Percentiles rank a stretch among this genome's conserved stretches.
Conservation (phyloP, 2,888 invertebrate genomes). For the Synergus japonicus region DNA sequence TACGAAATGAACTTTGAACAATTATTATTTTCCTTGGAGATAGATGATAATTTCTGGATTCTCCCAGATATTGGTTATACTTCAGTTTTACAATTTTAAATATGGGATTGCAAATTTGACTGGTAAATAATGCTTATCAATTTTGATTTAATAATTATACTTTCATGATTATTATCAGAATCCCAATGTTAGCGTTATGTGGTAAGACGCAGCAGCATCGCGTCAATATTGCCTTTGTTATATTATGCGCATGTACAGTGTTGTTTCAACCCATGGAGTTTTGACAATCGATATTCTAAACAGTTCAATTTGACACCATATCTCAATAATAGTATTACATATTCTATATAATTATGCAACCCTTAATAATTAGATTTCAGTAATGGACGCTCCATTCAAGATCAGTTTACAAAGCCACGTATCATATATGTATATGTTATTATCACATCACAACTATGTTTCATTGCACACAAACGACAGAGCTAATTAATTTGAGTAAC, state of each 20-base stretch:
- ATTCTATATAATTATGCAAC: not conserved
- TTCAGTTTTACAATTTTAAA: not conserved
- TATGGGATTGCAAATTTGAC: not conserved
- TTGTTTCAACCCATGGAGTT: not conserved
- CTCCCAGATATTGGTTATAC: not conserved
- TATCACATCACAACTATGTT: not conserved
- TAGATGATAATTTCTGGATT: not conserved
- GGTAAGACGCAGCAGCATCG: conserved; percentile 17
- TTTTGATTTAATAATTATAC: not conserved
- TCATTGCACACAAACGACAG: not conserved
- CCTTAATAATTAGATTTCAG: not conserved
- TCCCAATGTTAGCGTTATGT: not conserved
- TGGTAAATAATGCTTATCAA: not conserved
- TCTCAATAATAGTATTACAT: not conserved
- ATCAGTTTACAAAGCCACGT: not conserved
- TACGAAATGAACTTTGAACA: not conserved
- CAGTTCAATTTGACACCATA: conserved; percentile 9
- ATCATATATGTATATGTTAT: not conserved
- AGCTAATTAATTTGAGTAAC: not conserved
- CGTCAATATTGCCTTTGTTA: conserved; percentile 31
- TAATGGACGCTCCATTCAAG: not conserved
- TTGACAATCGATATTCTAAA: conserved; percentile 32
- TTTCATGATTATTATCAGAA: not conserved
- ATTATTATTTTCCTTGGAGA: not conserved
- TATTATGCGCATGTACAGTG: conserved; percentile 19